These are phyloP conservation scores for Epizoanthus rinbou DNA, from an alignment of 92 coral and sea anemone species.

Conservation along the genomic window DNA sequence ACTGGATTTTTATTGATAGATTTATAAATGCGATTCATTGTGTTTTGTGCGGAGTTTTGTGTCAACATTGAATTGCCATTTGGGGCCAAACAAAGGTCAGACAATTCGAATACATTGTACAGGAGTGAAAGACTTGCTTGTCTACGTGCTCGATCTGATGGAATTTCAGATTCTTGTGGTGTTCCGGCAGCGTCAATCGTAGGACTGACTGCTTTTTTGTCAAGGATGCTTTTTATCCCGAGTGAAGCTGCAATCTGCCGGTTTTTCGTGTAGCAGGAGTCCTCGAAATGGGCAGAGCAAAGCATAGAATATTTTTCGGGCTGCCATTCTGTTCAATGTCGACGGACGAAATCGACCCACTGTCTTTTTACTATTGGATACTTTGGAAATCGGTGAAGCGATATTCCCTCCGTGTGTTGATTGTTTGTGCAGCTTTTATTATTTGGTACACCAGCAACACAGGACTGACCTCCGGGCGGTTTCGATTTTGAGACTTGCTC, in stretches of 20 bases:
- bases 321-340: constrained; percentile 28
- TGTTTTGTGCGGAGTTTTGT: constrained; percentile 35
- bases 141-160: constrained; percentile 39
- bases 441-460: constrained; percentile 33
- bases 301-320: too few relatives aligned
- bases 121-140: constrained; percentile 35
- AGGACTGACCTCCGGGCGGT: neutral
- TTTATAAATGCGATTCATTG: constrained; percentile 26
- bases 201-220: constrained; percentile 37
- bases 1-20: constrained; percentile 20
- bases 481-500: constrained; percentile 7
- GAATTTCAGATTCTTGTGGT: constrained; percentile 17
- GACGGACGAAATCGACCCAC: constrained; percentile 27
- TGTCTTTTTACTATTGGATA: constrained; percentile 8
- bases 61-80: constrained; percentile 22
- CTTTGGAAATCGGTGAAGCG: constrained; percentile 34
- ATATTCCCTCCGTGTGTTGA: constrained; percentile 24
- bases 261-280: constrained; percentile 36
- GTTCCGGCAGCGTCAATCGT: constrained; percentile 44
- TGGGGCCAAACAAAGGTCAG: constrained; percentile 11
- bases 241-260: constrained; percentile 34
- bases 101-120: constrained; percentile 33
- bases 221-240: constrained; percentile 18
- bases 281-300: constrained; percentile 46
- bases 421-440: constrained; percentile 27